Evolutionary conservation across 2,113 vertebrate genomes (phyloP).

Genomic region (Carlito syrichta): DNA sequence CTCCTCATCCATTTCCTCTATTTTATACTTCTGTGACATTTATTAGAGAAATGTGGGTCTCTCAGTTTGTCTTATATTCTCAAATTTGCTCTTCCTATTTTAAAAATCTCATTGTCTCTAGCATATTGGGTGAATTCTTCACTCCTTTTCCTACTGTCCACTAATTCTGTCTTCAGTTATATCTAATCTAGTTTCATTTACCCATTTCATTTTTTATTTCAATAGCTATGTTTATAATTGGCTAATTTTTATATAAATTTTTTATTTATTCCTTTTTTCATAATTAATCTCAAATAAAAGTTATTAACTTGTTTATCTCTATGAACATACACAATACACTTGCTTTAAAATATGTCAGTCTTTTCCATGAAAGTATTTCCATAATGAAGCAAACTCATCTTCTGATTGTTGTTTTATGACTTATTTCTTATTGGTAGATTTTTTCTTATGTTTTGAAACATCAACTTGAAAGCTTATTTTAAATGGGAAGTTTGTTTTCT

Average conservation of each 20-base stretch:
- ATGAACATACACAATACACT: background rate
- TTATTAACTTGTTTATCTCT: background rate
- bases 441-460: background rate
- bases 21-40: background rate
- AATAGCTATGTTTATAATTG: background rate
- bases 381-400: background rate
- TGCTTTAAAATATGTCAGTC: background rate
- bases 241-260: background rate
- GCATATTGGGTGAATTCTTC: background rate
- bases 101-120: background rate
- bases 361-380: background rate
- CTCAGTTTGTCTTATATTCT: background rate
- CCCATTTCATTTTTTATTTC: background rate
- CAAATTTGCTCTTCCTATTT: background rate
- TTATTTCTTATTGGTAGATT: background rate
- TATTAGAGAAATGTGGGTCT: background rate
- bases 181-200: background rate
- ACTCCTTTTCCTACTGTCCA: background rate
- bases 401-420: background rate
- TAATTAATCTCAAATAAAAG: slow-evolving; percentile 26
- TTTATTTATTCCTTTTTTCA: background rate
- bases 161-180: background rate
- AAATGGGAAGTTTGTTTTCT: background rate
- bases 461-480: background rate
- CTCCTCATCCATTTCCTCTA: background rate